These are phyloP conservation scores for Chalcosyrphus nemorum DNA, from an alignment of 2,888 invertebrate genomes.

Conservation along the genomic window DNA sequence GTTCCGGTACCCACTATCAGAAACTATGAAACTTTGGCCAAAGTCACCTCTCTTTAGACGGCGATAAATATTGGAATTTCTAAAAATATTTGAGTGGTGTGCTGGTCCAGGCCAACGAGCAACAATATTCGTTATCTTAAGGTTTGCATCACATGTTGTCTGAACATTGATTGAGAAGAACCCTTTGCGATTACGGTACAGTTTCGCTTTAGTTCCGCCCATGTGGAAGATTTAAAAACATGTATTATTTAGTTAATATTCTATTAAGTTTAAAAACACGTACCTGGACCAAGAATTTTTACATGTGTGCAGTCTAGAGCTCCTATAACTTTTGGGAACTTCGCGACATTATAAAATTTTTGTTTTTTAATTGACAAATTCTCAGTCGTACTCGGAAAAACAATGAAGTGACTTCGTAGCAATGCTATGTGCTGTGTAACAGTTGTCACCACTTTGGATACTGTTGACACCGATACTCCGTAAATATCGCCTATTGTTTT, in stretches of 20 bases:
- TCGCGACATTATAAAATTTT: background rate
- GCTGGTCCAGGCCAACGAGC: conserved; percentile 54
- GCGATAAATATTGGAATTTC: conserved; percentile 42
- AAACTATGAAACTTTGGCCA: conserved; percentile 42
- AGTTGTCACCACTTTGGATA: background rate
- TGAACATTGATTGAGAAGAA: conserved; percentile 52
- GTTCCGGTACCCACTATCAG: conserved; percentile 54
- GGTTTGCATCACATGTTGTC: conserved; percentile 35
- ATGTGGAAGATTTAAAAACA: background rate
- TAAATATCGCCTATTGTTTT: conserved; percentile 1
- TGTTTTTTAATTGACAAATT: no score
- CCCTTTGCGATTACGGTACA: conserved; percentile 22
- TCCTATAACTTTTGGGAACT: conserved; percentile 34
- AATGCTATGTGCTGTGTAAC: no score
- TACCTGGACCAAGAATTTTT: conserved; percentile 45
- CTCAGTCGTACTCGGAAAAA: no score
- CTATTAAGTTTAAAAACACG: background rate
- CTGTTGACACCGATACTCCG: conserved; percentile 5
- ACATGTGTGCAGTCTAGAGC: conserved; percentile 55
- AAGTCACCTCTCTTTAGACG: conserved; percentile 51
- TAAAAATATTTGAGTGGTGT: conserved; percentile 49
- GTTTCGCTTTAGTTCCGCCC: conserved; percentile 44
- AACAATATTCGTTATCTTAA: conserved; percentile 47
- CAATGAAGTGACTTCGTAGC: no score
- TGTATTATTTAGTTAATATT: background rate